These are phyloP conservation scores for Jordanella pulchra DNA, from an alignment of 2,797 vertebrate species.

Conservation along the genomic window DNA sequence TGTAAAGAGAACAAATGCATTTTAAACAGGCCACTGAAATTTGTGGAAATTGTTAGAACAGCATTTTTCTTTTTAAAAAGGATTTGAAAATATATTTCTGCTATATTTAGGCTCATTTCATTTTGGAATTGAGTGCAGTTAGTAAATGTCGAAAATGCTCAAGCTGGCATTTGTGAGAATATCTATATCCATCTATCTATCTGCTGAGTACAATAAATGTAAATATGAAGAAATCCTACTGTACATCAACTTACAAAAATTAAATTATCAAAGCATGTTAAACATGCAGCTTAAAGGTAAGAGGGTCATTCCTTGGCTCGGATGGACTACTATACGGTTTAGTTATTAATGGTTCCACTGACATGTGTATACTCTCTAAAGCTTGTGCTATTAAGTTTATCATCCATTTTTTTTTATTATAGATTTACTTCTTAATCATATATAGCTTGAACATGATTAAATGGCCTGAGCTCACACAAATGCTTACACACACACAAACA, in stretches of 20 bases:
- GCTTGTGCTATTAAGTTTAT: conserved; percentile 20
- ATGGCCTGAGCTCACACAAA: conserved; percentile 21
- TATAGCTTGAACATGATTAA: conserved; percentile 31
- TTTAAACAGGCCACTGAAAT: no score
- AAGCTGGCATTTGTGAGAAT: no score
- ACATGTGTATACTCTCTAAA: conserved; percentile 32
- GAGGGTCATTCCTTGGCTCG: conserved; percentile 19
- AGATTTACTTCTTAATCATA: conserved; percentile 35
- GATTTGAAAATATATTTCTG: no score
- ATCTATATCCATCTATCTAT: no score
- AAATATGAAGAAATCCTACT: not conserved
- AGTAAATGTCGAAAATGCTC: no score
- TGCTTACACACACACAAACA: not conserved
- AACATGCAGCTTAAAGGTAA: not conserved
- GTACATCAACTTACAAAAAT: not conserved
- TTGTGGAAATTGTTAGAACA: no score
- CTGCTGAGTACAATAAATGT: not conserved
- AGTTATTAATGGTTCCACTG: conserved; percentile 30
- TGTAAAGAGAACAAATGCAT: no score
- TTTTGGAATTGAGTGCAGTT: no score
- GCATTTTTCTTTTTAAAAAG: no score
- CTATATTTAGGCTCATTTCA: no score
- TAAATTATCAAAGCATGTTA: not conserved
- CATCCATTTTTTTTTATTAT: conserved; percentile 27
- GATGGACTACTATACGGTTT: not conserved